Conservation (phyloP, 2,888 invertebrate genomes). For the Aromia moschata region DNA sequence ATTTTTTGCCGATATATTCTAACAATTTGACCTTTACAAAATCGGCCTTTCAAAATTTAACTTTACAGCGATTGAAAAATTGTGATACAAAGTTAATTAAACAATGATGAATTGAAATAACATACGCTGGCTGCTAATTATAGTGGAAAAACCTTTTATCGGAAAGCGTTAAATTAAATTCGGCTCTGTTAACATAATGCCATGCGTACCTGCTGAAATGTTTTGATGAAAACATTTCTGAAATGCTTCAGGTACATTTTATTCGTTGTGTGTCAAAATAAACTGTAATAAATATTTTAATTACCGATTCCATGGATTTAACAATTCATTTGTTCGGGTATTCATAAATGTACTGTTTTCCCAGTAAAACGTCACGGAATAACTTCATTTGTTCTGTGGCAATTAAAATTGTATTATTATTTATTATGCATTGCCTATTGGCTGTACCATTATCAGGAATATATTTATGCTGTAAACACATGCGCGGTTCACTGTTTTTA, state of each 20-base stretch:
- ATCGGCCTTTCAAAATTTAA: no score
- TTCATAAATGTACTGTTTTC: conserved; percentile 20
- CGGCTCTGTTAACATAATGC: conserved; percentile 4
- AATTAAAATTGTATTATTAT: conserved; percentile 18
- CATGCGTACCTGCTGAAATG: background rate
- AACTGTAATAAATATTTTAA: conserved; percentile 34
- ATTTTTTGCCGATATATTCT: no score
- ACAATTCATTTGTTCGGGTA: conserved; percentile 27
- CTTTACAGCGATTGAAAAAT: conserved; percentile 5
- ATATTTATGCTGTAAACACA: background rate
- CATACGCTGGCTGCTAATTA: conserved; percentile 2
- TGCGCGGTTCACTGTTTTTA: background rate
- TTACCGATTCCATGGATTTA: conserved; percentile 29
- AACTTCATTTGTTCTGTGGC: conserved; percentile 14
- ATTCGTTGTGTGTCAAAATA: conserved; percentile 29
- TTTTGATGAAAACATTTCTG: conserved; percentile 20
- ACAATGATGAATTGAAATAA: conserved; percentile 3
- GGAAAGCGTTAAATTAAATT: conserved; percentile 6
- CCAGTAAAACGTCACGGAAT: conserved; percentile 18
- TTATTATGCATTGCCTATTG: conserved; percentile 6
- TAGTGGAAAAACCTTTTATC: conserved; percentile 7
- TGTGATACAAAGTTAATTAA: conserved; percentile 10
- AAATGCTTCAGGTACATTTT: conserved; percentile 19
- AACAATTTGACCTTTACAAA: no score
- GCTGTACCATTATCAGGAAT: background rate